phyloP scores from a whole-genome alignment of 2,888 invertebrate species.

The Orchesella flavescens region DNA sequence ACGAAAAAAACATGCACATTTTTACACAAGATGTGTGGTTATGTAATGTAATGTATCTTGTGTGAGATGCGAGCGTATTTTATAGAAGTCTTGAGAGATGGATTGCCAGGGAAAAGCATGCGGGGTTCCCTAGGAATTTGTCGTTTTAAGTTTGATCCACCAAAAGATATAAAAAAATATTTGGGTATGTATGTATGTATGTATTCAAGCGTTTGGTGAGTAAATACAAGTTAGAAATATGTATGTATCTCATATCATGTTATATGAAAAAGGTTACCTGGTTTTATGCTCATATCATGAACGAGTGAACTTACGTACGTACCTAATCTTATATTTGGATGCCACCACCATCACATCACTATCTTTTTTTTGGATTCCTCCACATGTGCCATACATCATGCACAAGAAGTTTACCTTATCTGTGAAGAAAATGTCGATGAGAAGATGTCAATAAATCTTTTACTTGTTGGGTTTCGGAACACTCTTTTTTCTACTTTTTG shows the following conservation, averaged over 20 bases:
- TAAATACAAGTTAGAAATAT: background rate
- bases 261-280: too few relatives aligned
- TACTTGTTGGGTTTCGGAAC: constrained; percentile 35
- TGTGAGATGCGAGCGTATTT: too few relatives aligned
- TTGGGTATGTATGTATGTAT: constrained; percentile 4
- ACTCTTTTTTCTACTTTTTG: constrained; percentile 19
- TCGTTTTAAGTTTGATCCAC: constrained; percentile 52
- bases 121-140: constrained; percentile 65
- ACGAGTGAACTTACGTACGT: constrained; percentile 1
- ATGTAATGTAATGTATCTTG: too few relatives aligned
- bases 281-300: background rate
- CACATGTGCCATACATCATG: constrained; percentile 52
- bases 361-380: constrained; percentile 26
- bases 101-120: background rate
- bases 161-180: constrained; percentile 42
- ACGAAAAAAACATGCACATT: too few relatives aligned
- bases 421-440: constrained; percentile 65
- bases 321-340: background rate
- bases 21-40: too few relatives aligned
- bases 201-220: too few relatives aligned
- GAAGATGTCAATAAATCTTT: constrained; percentile 65
- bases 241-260: too few relatives aligned
- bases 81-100: background rate
- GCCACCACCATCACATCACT: constrained; percentile 4
- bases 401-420: constrained; percentile 58